Evolutionary conservation across 2,888 invertebrate species (phyloP).

Genomic region (Galeopsomyia nigrocyanea): DNA sequence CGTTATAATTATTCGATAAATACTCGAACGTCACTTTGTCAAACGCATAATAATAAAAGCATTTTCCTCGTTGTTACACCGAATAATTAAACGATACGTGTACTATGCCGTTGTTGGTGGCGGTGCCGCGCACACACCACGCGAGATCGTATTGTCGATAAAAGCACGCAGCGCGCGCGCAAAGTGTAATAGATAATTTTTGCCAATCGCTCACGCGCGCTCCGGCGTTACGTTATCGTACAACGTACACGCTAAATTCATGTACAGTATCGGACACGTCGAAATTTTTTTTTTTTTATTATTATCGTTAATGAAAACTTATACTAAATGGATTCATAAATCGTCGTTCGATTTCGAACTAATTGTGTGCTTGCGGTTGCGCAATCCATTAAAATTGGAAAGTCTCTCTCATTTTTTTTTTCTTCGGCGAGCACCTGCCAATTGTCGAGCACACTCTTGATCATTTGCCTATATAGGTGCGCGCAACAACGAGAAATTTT

Average conservation of each 20-base stretch:
- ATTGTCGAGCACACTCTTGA: slow-evolving; percentile 23
- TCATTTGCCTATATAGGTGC: slow-evolving; percentile 33
- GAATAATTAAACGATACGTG: slow-evolving; percentile 22
- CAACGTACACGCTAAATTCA: too few relatives aligned
- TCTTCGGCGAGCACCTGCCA: slow-evolving; percentile 37
- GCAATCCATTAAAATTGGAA: background rate
- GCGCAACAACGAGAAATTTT: too few relatives aligned
- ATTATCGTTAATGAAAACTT: too few relatives aligned
- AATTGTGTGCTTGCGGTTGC: slow-evolving; percentile 27
- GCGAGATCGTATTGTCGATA: slow-evolving; percentile 22
- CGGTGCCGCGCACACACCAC: background rate
- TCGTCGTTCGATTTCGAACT: too few relatives aligned
- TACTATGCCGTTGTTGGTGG: slow-evolving; percentile 15
- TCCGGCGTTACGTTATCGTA: too few relatives aligned
- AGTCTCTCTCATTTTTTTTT: too few relatives aligned
- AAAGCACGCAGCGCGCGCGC: background rate
- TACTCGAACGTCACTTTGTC: background rate
- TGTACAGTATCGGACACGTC: too few relatives aligned
- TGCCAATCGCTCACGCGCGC: too few relatives aligned
- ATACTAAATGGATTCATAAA: too few relatives aligned
- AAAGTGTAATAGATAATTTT: slow-evolving; percentile 42
- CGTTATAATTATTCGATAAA: slow-evolving; percentile 34
- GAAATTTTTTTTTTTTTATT: too few relatives aligned
- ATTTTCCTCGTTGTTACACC: slow-evolving; percentile 16
- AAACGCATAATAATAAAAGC: slow-evolving; percentile 26